Conservation (phyloP, 2,888 invertebrate genomes). For the Barypeithes pellucidus region DNA sequence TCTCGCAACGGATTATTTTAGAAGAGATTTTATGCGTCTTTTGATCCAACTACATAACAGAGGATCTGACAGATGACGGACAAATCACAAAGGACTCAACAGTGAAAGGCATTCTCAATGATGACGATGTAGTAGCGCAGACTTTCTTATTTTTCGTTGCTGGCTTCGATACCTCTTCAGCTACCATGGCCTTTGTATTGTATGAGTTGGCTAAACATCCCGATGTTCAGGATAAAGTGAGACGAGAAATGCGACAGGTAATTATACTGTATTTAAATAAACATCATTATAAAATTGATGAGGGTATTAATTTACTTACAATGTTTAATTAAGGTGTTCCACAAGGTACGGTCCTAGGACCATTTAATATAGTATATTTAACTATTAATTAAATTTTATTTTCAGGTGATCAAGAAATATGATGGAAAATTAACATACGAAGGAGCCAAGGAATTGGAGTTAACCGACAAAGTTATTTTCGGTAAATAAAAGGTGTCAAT, state of each 20-base stretch:
- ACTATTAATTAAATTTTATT: too few species aligned
- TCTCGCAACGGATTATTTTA: too few species aligned
- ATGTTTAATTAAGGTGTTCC: too few species aligned
- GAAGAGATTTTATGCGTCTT: conserved; percentile 48
- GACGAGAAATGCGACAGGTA: conserved; percentile 55
- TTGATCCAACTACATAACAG: conserved; percentile 36
- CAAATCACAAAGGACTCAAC: conserved; percentile 5
- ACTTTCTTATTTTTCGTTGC: conserved; percentile 58
- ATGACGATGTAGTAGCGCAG: conserved; percentile 57
- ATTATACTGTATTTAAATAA: too few species aligned
- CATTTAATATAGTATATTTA: too few species aligned
- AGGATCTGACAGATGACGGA: conserved; percentile 67
- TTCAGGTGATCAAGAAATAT: conserved; percentile 46
- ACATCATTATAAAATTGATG: too few species aligned
- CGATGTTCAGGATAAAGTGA: conserved; percentile 56
- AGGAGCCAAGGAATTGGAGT: conserved; percentile 39
- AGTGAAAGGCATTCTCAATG: conserved; percentile 69
- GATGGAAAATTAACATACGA: conserved; percentile 47
- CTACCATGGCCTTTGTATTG: conserved; percentile 58
- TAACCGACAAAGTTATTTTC: conserved; percentile 44
- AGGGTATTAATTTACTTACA: too few species aligned
- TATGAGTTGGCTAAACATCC: conserved; percentile 56
- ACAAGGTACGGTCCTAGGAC: too few species aligned
- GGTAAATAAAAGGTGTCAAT: conserved; percentile 36
- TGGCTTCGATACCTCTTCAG: conserved; percentile 60